Base-by-base conservation (phyloP, 1,140 invertebrate genomes). In the Dolichoris vasculosae region DNA sequence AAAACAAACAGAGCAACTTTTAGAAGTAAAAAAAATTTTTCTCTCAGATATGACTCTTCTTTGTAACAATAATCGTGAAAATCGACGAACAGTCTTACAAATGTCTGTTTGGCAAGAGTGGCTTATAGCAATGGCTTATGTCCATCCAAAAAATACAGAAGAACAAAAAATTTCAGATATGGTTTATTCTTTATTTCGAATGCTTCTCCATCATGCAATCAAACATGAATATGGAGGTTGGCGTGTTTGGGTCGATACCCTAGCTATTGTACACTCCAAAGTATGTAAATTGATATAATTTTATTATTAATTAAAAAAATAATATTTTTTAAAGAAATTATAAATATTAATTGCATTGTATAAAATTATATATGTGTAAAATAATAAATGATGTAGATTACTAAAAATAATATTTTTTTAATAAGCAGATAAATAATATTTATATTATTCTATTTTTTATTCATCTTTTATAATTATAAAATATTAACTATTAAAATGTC, bases 21-120 rank as follows among this genome's bases (percentile, higher is more conserved):
- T 99, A 82, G 97, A 99, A 91, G 98, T 99, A 71, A 99, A 99
- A 90, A 99, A 98, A 91, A 94, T 98, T 15, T 99, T 99, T 92
- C 95, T 99, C 6, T 98, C 97, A 26, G 99, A 99, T 92, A 98
- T 99, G 96, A 99, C 98, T 8, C 94, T 99, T 80, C 94, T 99
- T 30, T 99, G 99, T 92, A 99, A 98, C 90, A 99, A 99, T 91
- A 99, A 99, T 92, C 95, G 98, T 32, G 99, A 99, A 92, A 99
- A 99, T 93, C 94, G 99, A 77, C 94, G 98, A 87, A 99, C 98
- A 0, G 98, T 99, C 2, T 94, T 99, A 23, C 99, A 99, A 94
- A 99, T 99, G 99, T 99, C 98, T 11, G 99, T 99, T 1, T 99
- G 99, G 99, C 99, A 99, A 94, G 99, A 99, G 91, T 99, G 99